Evolutionary conservation across 2,797 vertebrate species (phyloP), one percentile per base, ranked within the genome.

Genomic region (Decapterus maruadsi): DNA sequence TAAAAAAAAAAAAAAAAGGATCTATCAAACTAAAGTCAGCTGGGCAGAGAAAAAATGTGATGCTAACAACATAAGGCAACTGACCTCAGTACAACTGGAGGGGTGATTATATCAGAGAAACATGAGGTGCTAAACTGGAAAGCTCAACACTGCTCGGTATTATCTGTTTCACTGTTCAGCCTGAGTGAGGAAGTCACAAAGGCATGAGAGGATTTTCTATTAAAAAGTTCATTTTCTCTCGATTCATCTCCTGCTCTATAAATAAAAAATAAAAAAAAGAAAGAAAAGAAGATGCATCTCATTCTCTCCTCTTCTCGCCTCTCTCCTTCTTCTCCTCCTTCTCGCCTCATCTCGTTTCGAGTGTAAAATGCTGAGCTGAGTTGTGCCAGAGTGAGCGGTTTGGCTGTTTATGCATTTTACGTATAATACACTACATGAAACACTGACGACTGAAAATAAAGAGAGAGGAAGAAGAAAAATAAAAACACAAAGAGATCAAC

Each of bases 61-160:
- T 14, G 69, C 86, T 88, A 77, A 87, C 79, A 87, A 90, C 89
- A 85, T 91, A 92, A 94, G 92, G 90, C 90, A 87, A 79, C 57
- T 42, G 72, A 90, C 84, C 91, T 88, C 87, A 79, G 89, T 72
- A 74, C 72, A 67, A 82, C 88, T 68, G 81, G 84, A 83, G 77
- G 77, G 86, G 81, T 58, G 87, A 81, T 84, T 83, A 88, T 73
- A 85, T 83, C 75, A 70, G 77, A 86, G 68, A 86, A 83, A 88
- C 81, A 67, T 68, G 76, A 82, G 80, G 74, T 56, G 72, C 80
- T 73, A 77, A 84, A 81, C 56, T 77, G 82, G 80, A 88, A 85
- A 26, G 75, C 78, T 84, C 80, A 88, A 86, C 82, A 75, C 80
- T 78, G 70, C 64, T 54, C 17, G 10, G 48, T 71, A 42, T 75